These are phyloP conservation scores for Oryzias sinensis DNA, from an alignment of 2,797 vertebrate species.

Conservation along the genomic window DNA sequence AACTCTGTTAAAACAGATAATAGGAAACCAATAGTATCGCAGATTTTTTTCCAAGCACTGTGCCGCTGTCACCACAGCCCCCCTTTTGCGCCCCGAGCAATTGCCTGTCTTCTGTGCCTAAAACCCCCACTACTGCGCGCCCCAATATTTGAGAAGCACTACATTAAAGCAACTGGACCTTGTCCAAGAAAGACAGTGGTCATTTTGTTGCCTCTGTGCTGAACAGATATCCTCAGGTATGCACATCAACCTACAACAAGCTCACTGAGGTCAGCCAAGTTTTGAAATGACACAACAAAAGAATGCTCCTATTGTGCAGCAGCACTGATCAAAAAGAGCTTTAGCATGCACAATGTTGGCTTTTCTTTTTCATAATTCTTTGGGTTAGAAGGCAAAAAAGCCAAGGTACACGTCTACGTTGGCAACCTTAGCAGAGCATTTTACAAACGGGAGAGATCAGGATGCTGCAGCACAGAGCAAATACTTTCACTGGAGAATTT, in stretches of 20 bases:
- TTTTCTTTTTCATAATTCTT: constrained; percentile 69
- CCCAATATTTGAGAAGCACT: too few relatives aligned
- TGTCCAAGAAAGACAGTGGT: constrained; percentile 22
- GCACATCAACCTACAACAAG: constrained; percentile 34
- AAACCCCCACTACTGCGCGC: too few relatives aligned
- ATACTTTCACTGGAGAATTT: constrained; percentile 48
- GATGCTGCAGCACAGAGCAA: constrained; percentile 27
- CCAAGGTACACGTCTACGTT: constrained; percentile 50
- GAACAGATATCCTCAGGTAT: neutral
- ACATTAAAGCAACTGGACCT: constrained; percentile 8
- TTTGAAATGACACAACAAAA: constrained; percentile 47
- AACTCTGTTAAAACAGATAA: too few relatives aligned
- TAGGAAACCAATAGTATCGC: too few relatives aligned
- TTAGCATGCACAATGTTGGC: constrained; percentile 37
- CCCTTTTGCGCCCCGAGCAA: too few relatives aligned
- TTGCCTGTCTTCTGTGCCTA: too few relatives aligned
- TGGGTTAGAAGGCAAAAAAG: constrained; percentile 43
- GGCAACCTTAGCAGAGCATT: constrained; percentile 28
- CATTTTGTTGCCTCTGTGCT: constrained; percentile 5
- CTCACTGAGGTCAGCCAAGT: constrained; percentile 46
- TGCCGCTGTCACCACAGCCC: too few relatives aligned
- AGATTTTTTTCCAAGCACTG: too few relatives aligned
- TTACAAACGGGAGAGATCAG: constrained; percentile 36
- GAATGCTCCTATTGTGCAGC: constrained; percentile 45
- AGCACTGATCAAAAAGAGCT: constrained; percentile 62